A percentile compares a stretch with the other conserved stretches of the same genome.
These are phyloP conservation scores for Harmothoe impar DNA, from an alignment of 2,888 invertebrate species.

Conservation along the genomic window DNA sequence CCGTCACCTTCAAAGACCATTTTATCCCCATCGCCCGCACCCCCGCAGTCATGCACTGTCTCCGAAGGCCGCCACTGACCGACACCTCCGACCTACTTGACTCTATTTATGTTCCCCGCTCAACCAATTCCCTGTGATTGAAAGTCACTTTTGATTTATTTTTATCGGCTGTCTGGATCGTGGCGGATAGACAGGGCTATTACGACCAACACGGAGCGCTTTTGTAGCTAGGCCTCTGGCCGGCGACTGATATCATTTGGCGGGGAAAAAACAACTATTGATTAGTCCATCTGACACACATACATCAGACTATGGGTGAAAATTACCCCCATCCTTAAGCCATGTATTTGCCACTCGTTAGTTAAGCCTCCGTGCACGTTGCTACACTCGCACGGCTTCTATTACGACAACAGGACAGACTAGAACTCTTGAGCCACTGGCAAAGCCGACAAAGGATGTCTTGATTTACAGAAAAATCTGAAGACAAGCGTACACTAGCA, in stretches of 20 bases:
- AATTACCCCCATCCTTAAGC: background rate
- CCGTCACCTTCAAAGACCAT: too few species aligned
- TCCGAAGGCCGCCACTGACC: background rate
- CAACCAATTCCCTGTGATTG: constrained; percentile 28
- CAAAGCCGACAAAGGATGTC: too few species aligned
- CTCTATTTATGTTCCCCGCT: constrained; percentile 9
- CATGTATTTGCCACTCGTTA: background rate
- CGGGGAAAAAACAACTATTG: background rate
- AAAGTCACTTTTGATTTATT: constrained; percentile 45
- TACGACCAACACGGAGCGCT: background rate
- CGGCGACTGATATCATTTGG: constrained; percentile 13
- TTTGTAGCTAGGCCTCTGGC: background rate
- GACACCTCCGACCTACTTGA: constrained; percentile 3
- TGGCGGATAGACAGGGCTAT: constrained; percentile 31
- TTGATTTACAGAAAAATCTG: too few species aligned
- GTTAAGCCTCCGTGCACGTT: too few species aligned
- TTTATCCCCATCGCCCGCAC: too few species aligned
- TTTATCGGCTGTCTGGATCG: constrained; percentile 25
- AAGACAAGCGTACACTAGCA: too few species aligned
- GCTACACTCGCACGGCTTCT: too few species aligned
- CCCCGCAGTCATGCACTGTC: background rate
- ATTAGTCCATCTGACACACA: background rate
- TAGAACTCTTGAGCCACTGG: too few species aligned
- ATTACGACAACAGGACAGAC: too few species aligned
- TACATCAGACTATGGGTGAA: background rate